phyloP scores from a whole-genome alignment of 1,140 invertebrate species.

The Muscidifurax raptorellus region DNA sequence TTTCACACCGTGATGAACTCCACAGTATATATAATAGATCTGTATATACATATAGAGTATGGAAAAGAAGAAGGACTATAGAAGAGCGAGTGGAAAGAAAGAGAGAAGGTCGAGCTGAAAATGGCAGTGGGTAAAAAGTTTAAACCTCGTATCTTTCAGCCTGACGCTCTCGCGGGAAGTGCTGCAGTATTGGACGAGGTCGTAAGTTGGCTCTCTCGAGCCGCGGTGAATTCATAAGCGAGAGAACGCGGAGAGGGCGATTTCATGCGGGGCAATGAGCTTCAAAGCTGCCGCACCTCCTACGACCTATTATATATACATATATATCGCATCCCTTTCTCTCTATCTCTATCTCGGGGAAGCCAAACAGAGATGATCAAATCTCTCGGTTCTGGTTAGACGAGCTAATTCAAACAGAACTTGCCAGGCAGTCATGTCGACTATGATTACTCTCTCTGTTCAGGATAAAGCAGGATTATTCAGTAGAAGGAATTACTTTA shows the following conservation, averaged over 20 bases:
- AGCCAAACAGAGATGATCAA: neutral
- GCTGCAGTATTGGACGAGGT: slow-evolving; percentile 14
- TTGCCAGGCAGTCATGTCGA: neutral
- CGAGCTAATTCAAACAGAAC: neutral
- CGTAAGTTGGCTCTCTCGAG: neutral
- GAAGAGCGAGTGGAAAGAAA: neutral
- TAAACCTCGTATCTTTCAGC: slow-evolving; percentile 57
- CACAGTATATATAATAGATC: neutral
- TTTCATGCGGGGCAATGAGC: slow-evolving; percentile 10
- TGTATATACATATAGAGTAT: neutral
- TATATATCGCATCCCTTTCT: neutral
- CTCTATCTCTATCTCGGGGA: neutral
- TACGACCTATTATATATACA: neutral
- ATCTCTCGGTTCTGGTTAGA: neutral
- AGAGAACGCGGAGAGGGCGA: neutral
- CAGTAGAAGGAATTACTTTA: too few species aligned
- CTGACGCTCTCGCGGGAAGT: slow-evolving; percentile 26
- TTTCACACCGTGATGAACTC: neutral
- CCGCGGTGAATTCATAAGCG: slow-evolving; percentile 22
- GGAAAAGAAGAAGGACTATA: neutral
- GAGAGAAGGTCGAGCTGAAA: slow-evolving; percentile 40
- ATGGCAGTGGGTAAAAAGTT: slow-evolving; percentile 60
- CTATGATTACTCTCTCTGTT: neutral
- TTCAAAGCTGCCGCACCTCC: neutral
- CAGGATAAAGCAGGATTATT: too few species aligned